Evolutionary conservation across 2,888 invertebrate species (phyloP).

Genomic region (Deilephila elpenor): DNA sequence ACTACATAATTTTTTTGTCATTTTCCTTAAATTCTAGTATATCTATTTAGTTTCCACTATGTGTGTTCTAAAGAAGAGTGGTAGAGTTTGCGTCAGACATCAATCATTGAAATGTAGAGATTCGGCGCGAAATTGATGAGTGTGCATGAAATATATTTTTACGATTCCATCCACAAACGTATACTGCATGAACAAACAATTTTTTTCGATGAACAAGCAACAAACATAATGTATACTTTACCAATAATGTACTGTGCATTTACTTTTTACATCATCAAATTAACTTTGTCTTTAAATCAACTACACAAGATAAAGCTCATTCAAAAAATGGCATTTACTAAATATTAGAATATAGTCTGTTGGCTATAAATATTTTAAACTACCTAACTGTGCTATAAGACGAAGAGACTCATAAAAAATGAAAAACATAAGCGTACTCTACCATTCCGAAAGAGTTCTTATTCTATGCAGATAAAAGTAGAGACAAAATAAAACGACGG

Average conservation of each 20-base stretch:
- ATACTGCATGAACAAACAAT: too few relatives aligned
- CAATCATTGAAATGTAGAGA: not conserved
- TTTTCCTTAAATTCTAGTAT: too few relatives aligned
- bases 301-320: too few relatives aligned
- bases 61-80: not conserved
- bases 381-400: not conserved
- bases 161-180: not conserved
- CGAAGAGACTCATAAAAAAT: not conserved
- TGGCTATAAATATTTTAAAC: not conserved
- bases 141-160: not conserved
- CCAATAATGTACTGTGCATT: too few relatives aligned
- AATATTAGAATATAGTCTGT: too few relatives aligned
- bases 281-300: too few relatives aligned
- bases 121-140: not conserved
- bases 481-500: not conserved
- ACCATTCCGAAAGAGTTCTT: not conserved
- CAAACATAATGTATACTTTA: too few relatives aligned
- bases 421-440: constrained; percentile 6
- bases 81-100: too few relatives aligned
- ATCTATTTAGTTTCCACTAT: not conserved
- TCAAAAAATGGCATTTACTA: too few relatives aligned
- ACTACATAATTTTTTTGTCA: too few relatives aligned
- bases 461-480: constrained; percentile 3
- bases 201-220: too few relatives aligned
- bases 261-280: too few relatives aligned